Evolutionary conservation across 2,797 vertebrate species (phyloP).

Genomic region (Hippocampus kuda): DNA sequence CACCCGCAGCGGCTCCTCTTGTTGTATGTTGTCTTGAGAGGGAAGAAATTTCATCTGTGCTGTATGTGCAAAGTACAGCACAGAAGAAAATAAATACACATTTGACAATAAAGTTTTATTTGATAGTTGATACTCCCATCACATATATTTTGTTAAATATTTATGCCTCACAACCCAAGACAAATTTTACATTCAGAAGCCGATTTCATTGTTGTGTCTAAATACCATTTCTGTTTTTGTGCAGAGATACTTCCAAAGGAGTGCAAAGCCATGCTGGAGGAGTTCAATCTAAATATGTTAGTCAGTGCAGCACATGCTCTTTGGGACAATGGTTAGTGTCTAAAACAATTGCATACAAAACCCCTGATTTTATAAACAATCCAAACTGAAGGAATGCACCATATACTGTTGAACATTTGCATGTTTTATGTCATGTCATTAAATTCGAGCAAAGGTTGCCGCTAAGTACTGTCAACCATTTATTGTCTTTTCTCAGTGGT

Average conservation of each 20-base stretch:
- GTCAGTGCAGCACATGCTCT: slow-evolving; percentile 55
- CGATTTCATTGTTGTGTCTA: not conserved
- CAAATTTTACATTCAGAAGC: not conserved
- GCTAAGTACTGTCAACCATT: too few species aligned
- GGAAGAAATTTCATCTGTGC: too few species aligned
- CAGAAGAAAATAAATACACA: too few species aligned
- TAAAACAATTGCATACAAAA: not conserved
- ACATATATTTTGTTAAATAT: not conserved
- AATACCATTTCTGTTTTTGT: not conserved
- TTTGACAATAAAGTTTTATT: too few species aligned
- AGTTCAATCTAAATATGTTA: slow-evolving; percentile 45
- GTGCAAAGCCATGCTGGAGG: slow-evolving; percentile 51
- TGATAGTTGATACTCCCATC: too few species aligned
- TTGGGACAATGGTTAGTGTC: slow-evolving; percentile 66
- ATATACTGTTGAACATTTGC: not conserved
- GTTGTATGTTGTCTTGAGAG: too few species aligned
- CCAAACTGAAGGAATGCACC: not conserved
- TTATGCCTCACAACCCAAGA: not conserved
- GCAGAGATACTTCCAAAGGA: slow-evolving; percentile 53
- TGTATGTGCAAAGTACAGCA: too few species aligned
- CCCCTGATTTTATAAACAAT: not conserved
- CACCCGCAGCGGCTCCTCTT: too few species aligned
- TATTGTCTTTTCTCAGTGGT: slow-evolving; percentile 40
- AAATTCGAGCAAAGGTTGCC: too few species aligned
- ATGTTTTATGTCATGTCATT: not conserved